Percentiles rank a stretch among this genome's conserved stretches.
phyloP scores from a whole-genome alignment of 2,888 invertebrate genomes.

The Acronicta leporina region DNA sequence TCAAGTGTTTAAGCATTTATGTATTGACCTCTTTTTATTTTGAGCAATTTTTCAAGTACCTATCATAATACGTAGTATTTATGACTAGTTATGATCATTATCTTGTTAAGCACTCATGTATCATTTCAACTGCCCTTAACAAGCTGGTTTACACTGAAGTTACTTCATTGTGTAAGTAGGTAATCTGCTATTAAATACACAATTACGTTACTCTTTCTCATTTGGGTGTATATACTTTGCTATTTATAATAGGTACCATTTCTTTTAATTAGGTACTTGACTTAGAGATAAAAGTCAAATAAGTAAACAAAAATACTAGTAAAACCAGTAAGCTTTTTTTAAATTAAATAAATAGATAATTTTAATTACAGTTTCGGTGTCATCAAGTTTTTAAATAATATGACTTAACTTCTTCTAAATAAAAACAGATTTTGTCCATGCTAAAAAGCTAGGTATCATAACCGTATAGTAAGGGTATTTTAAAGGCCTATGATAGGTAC shows the following conservation, averaged over 20 bases:
- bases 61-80: neutral
- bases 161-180: neutral
- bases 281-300: too few relatives aligned
- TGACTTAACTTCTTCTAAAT: too few relatives aligned
- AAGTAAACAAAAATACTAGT: too few relatives aligned
- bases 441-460: too few relatives aligned
- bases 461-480: constrained; percentile 22
- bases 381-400: too few relatives aligned
- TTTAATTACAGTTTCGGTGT: too few relatives aligned
- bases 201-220: too few relatives aligned
- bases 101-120: constrained; percentile 22
- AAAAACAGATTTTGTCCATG: neutral
- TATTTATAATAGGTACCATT: too few relatives aligned
- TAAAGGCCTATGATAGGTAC: neutral
- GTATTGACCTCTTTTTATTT: constrained; percentile 6
- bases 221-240: too few relatives aligned
- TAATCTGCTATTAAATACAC: neutral
- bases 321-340: too few relatives aligned
- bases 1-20: neutral
- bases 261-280: too few relatives aligned
- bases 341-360: too few relatives aligned
- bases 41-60: constrained; percentile 14
- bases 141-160: constrained; percentile 3
- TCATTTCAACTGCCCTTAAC: constrained; percentile 22
- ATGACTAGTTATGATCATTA: constrained; percentile 32